Base-by-base conservation (phyloP, 2,797 vertebrate species). In the Lepidocolaptes lacrymiger region DNA sequence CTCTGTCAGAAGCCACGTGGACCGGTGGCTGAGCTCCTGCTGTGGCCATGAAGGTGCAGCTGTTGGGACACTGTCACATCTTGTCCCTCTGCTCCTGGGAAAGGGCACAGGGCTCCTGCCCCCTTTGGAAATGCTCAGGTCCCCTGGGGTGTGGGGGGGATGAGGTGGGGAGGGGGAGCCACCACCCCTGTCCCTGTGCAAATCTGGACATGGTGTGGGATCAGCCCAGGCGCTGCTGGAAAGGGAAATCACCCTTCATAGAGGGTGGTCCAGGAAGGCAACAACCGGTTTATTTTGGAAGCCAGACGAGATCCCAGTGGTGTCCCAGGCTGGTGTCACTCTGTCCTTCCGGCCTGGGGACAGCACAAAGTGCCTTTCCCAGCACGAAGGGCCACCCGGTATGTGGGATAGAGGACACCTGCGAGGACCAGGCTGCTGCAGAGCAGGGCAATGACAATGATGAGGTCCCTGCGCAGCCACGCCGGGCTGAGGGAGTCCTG, bases 381-480 rank as follows among this genome's bases (percentile, higher is more conserved):
- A 0, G 36, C 0, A 0, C 59, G 3, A 0, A 51, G 27, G 4
- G 28, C 58, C 62, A 2, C 1, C 0, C 4, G 3, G 48, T 23
- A 73, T 0, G 32, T 52, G 88, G 20, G 22, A 10, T 2, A 88
- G 48, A 95, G 43, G 32, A n/a, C 0, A 23, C 61, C 75, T 0
- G 19, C 10, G 22, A 94, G 56, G 2, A 88, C 2, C 19, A 89
- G 59, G 44, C 4, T 14, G 55, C 61, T 4, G 6, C 84, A 30
- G 32, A 71, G 1, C 1, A 93, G 30, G 4, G 7, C 4, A 0
- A 39, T 14, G 37, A 52, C 17, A 1, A 14, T 28, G 36, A 59
- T 6, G 0, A 55, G 32, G 11, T 32, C 6, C 34, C 37, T 5
- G 44, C 1, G 72, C 79, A 14, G 39, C 68, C 51, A 6, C 10